Base-by-base conservation (phyloP, 2,888 invertebrate species). In the Neocrepidodera transversa region DNA sequence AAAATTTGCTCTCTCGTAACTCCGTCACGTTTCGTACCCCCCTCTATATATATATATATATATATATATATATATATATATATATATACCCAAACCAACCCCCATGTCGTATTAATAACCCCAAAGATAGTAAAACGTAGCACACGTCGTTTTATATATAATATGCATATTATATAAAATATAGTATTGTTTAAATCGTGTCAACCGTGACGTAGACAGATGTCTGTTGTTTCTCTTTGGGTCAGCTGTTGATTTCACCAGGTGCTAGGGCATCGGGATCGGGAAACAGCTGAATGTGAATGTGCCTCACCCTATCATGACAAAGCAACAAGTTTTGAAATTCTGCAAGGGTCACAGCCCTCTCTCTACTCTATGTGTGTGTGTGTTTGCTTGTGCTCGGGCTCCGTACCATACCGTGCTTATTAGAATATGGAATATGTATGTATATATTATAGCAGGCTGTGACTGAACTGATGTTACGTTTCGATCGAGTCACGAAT, bases 231-330 rank as follows among this genome's bases (percentile, higher is more conserved):
- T 62, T 63, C 66, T 62, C 64, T n/a, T n/a, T 63, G 64, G 68
- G 68, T 70, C 70, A 70, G 71, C 69, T 71, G 71, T 70, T 68
- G 67, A 66, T 66, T 64, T 58, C 65, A 55, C 69, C 71, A 70
- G 71, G 70, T 71, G 71, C 61, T 56, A 60, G 18, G 35, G 58
- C 60, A n/a, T n/a, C n/a, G n/a, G n/a, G n/a, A 62, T 61, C 58
- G 62, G 38, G 38, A 57, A 64, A 66, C 69, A 69, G 69, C 68
- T 69, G 69, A 65, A 65, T 48, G 53, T 48, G 47, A n/a, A n/a
- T n/a, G n/a, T 53, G 60, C 56, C 63, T 60, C 58, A 60, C 65
- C 65, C 64, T 65, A 64, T 63, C 67, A 66, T 70, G 67, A 71
- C 68, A 68, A 68, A 63, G 71, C 71, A 71, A 71, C 71, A 71